Conservation (phyloP, 2,888 invertebrate genomes). For the Endomychus coccineus region DNA sequence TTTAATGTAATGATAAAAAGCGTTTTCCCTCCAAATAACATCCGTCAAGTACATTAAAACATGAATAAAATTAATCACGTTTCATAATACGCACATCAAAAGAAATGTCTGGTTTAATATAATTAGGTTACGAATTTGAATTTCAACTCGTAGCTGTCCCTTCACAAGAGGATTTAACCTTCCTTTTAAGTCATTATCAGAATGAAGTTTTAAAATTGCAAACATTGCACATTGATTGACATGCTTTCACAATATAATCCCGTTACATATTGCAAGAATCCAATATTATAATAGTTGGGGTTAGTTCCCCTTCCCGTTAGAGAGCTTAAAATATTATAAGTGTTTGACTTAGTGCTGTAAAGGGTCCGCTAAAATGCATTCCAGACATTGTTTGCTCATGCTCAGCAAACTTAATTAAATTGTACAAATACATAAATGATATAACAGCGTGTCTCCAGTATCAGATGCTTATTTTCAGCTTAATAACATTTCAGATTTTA, state of each 20-base stretch:
- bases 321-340: neutral
- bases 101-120: neutral
- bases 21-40: no score
- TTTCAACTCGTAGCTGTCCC: neutral
- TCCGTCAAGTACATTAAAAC: no score
- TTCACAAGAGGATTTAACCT: slow-evolving; percentile 19
- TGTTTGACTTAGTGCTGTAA: neutral
- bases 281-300: slow-evolving; percentile 29
- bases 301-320: slow-evolving; percentile 21
- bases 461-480: no score
- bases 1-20: no score
- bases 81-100: no score
- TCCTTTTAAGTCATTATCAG: slow-evolving; percentile 29
- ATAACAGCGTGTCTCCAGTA: no score
- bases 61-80: no score
- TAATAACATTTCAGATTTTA: no score
- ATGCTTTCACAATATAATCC: slow-evolving; percentile 33
- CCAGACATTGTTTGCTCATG: no score
- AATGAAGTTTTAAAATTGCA: slow-evolving; percentile 34
- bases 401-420: no score
- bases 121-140: neutral
- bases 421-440: no score
- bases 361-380: no score
- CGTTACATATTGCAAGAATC: slow-evolving; percentile 32
- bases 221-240: slow-evolving; percentile 37